A percentile compares a stretch with the other conserved stretches of the same genome.
phyloP scores from a whole-genome alignment of 2,888 invertebrate genomes.

The Drosophila neonasuta region DNA sequence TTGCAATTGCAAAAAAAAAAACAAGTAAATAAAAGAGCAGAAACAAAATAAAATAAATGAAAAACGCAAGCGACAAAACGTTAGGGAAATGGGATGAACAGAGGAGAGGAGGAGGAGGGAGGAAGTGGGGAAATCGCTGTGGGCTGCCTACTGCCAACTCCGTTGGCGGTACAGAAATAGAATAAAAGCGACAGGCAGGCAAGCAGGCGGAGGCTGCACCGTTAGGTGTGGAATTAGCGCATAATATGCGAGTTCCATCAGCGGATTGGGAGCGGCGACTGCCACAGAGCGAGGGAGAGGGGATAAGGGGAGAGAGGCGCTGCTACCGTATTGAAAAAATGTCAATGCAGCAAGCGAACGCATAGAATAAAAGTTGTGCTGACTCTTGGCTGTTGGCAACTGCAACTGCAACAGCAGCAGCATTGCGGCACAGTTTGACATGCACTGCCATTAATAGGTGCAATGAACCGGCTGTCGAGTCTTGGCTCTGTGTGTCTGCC shows the following conservation, averaged over 20 bases:
- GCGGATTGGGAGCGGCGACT: conserved; percentile 52
- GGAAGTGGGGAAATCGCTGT: conserved; percentile 34
- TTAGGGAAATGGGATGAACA: conserved; percentile 14
- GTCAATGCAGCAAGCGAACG: conserved; percentile 41
- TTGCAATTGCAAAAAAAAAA: too few species aligned
- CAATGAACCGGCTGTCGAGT: conserved; percentile 54
- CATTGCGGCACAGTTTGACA: conserved; percentile 54
- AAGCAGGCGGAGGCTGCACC: conserved; percentile 66
- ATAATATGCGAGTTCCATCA: conserved; percentile 63
- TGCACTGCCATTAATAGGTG: conserved; percentile 41
- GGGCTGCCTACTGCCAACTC: conserved; percentile 56
- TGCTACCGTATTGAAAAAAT: conserved; percentile 49
- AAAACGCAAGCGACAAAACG: conserved; percentile 35
- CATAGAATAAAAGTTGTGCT: conserved; percentile 28
- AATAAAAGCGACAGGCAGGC: conserved; percentile 67
- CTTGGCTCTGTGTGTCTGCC: conserved; percentile 7
- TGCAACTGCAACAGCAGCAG: conserved; percentile 6
- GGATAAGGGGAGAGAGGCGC: neutral
- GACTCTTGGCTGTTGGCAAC: conserved; percentile 11
- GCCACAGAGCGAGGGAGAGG: neutral
- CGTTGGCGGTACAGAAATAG: conserved; percentile 74
- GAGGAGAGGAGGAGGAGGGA: neutral
- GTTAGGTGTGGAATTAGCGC: conserved; percentile 74
- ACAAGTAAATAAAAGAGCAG: neutral
- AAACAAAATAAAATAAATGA: conserved; percentile 3